Evolutionary conservation across 2,113 vertebrate genomes (phyloP).

Genomic region (Syrmaticus mikado): DNA sequence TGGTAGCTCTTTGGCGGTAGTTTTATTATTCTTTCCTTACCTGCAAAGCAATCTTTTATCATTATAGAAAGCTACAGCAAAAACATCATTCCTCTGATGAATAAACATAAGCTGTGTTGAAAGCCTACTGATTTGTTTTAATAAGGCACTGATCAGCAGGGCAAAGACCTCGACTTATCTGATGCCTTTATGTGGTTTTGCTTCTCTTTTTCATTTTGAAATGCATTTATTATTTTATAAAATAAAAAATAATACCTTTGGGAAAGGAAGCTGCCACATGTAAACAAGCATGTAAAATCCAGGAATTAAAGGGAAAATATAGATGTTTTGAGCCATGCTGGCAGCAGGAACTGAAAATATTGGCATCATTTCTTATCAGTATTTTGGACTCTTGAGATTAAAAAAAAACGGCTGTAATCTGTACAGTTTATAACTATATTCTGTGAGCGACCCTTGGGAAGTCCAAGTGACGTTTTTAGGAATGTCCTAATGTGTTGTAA

Average conservation of each 20-base stretch:
- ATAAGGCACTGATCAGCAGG: neutral
- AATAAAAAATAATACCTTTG: neutral
- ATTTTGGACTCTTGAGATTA: neutral
- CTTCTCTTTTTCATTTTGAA: constrained; percentile 23
- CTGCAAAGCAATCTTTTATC: neutral
- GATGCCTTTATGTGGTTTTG: constrained; percentile 10
- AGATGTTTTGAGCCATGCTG: neutral
- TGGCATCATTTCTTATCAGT: neutral
- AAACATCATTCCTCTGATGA: neutral
- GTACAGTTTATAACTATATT: neutral
- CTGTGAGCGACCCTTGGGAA: neutral
- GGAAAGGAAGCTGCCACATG: neutral
- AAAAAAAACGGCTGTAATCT: neutral
- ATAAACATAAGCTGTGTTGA: neutral
- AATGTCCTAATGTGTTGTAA: neutral
- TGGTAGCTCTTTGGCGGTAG: constrained; percentile 1
- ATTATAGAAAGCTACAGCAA: neutral
- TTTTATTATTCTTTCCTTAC: constrained; percentile 16
- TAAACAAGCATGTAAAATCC: neutral
- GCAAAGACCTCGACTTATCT: neutral
- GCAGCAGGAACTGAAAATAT: constrained; percentile 1
- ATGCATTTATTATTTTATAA: neutral
- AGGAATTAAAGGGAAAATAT: neutral
- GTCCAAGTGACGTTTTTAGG: neutral
- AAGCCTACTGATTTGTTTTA: constrained; percentile 15